Evolutionary conservation across 1,140 invertebrate species (phyloP), one percentile per base, ranked within the genome.

Genomic region (Hirudo medicinalis): DNA sequence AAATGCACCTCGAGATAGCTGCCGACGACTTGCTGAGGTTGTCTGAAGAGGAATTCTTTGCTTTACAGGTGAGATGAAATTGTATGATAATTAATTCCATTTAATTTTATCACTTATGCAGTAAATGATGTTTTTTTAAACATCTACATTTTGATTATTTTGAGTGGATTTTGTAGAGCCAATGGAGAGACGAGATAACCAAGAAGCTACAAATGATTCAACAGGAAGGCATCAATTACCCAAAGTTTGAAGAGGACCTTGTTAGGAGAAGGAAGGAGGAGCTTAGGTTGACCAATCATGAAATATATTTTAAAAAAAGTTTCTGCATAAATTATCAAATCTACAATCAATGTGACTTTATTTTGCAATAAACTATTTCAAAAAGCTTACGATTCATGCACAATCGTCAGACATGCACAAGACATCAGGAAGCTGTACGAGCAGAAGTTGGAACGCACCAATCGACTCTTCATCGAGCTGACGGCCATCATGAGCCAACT

Each of bases 361-460:
- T 15, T 49, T 17, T 11, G 3, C 11, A 2, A 17, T 49, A 49
- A 49, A 36, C 32, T 36, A 36, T 49, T 49, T 49, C 11, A 5
- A 49, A 49, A 49, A 49, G 32, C 32, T 6, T 36, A 36, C 2
- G 9, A 4, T 3, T 57, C 54, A 9, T 57, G 54, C 57, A n/a
- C 57, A 22, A 13, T 9, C 57, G 19, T 20, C 74, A 80, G 80
- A 67, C 80, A 81, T 76, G 92, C 92, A 67, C 88, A 92, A 78
- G 91, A 96, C 78, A 90, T 96, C 32, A 85, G 91, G 57, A 88
- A 91, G 78, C 88, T 94, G 69, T 97, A 97, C 79, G 91, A 97
- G 81, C 85, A 89, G 63, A 96, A 95, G 80, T 81, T 97, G 69
- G 89, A 92, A 72, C 85, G 90, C 74, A 92, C 92, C 13, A 95